These are phyloP conservation scores for Syndactyla subalaris DNA, from an alignment of 2,797 vertebrate genomes.

Conservation along the genomic window DNA sequence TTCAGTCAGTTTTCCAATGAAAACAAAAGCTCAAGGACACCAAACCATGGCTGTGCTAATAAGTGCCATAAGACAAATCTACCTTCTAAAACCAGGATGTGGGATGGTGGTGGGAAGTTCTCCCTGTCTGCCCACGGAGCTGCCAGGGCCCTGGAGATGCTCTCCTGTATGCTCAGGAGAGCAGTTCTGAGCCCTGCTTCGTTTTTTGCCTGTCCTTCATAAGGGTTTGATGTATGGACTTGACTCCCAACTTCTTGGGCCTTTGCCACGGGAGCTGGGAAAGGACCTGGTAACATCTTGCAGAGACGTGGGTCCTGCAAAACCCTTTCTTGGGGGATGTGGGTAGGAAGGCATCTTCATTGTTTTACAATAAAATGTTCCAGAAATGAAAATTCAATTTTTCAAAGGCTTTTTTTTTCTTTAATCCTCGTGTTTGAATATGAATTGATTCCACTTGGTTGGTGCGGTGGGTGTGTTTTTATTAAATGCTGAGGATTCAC, in stretches of 20 bases:
- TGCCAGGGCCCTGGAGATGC: neutral
- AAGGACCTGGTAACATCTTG: neutral
- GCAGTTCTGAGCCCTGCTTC: neutral
- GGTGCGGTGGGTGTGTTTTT: neutral
- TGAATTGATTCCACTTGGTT: neutral
- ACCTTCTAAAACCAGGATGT: neutral
- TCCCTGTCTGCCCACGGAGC: neutral
- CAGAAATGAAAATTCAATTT: neutral
- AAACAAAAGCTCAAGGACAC: neutral
- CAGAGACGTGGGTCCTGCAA: neutral
- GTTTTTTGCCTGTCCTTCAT: neutral
- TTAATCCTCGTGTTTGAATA: neutral
- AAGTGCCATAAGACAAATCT: neutral
- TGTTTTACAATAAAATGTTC: neutral
- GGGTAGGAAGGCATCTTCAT: neutral
- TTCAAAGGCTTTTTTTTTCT: neutral
- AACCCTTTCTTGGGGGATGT: neutral
- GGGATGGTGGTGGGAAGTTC: rapidly evolving
- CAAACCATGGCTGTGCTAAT: neutral
- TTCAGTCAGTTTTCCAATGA: neutral
- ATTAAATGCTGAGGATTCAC: constrained; percentile 33
- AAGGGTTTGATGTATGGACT: neutral
- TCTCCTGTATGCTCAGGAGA: rapidly evolving
- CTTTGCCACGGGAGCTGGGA: neutral
- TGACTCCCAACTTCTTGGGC: neutral